A percentile compares a stretch with the other conserved stretches of the same genome.
These are phyloP conservation scores for Tetheella fluctuosa DNA, from an alignment of 2,888 invertebrate genomes.

Conservation along the genomic window DNA sequence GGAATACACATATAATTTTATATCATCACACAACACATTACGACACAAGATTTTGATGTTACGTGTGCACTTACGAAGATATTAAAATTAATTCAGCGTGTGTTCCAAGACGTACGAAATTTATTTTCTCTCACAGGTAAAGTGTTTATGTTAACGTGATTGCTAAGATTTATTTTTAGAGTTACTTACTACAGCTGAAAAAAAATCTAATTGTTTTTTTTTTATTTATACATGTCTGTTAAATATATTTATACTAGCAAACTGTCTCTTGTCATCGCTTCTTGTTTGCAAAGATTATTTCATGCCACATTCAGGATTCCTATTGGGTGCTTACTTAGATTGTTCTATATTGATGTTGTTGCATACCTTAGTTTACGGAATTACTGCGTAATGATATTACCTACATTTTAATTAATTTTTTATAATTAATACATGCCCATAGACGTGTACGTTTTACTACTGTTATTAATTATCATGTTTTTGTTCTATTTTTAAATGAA, in stretches of 20 bases:
- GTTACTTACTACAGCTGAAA: slow-evolving; percentile 3
- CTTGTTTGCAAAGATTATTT: background rate
- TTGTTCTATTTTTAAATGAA: no score
- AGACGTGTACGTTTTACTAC: no score
- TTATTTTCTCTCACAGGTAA: slow-evolving; percentile 24
- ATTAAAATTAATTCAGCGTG: slow-evolving; percentile 8
- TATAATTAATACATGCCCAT: no score
- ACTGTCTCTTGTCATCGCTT: background rate
- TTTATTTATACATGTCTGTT: background rate
- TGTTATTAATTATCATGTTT: no score
- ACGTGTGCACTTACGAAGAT: slow-evolving; percentile 2
- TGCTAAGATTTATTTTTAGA: slow-evolving; percentile 37
- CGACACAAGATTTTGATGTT: slow-evolving; percentile 2
- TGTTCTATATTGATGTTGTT: no score
- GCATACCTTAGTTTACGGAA: no score
- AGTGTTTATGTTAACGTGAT: slow-evolving; percentile 39
- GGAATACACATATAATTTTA: background rate
- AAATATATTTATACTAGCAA: background rate
- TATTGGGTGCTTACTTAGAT: background rate
- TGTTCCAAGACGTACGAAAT: slow-evolving; percentile 11
- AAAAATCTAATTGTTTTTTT: background rate
- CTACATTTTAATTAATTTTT: no score
- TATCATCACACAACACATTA: slow-evolving; percentile 1
- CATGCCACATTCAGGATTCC: background rate
- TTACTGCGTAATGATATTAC: no score